Evolutionary conservation across 1,140 invertebrate species (phyloP), one percentile per base, ranked within the genome.

Genomic region (Drosophila bipectinata): DNA sequence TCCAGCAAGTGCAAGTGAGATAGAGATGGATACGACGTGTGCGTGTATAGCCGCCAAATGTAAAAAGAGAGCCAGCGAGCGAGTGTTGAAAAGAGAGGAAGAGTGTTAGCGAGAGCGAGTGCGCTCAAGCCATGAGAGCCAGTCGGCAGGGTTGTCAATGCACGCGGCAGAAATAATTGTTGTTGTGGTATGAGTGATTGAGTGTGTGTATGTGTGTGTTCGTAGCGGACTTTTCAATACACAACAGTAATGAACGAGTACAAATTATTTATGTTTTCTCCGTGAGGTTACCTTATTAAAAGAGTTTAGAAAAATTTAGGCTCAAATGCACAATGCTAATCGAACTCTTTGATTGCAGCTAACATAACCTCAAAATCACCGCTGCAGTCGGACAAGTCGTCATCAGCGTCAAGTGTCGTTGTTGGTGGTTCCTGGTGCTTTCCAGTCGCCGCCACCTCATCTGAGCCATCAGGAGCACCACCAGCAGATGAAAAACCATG

Each of bases 281-380:
- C 60, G 60, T 67, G 63, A 41, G 49, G 47, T 51, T 44, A 32
- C 47, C 32, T 39, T 61, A 32, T 28, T 28, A 41, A 59, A 59
- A 52, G 57, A 49, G 12, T 15, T 28, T 28, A 47, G 18, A 54
- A 53, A 52, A 34, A 44, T 61, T 62, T 53, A 51, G 47, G 37
- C 69, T 52, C 72, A 48, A 39, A 72, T 63, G 64, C 48, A 74
- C 28, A 64, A 64, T 64, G 63, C 68, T 87, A 88, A 87, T 71
- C 10, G 54, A 63, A 78, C 59, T 89, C 55, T 88, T 88, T 72
- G 69, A 59, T 68, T 89, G 79, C 84, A 88, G 83, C 83, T 88
- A 88, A 88, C 84, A 88, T 88, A 88, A 89, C 84, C 84, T 88
- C 84, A 88, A 89, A 89, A 44, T 89, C 82, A 69, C 68, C 84